These are phyloP conservation scores for Cygnus buccinator DNA, from an alignment of 2,113 vertebrate species.

Conservation along the genomic window DNA sequence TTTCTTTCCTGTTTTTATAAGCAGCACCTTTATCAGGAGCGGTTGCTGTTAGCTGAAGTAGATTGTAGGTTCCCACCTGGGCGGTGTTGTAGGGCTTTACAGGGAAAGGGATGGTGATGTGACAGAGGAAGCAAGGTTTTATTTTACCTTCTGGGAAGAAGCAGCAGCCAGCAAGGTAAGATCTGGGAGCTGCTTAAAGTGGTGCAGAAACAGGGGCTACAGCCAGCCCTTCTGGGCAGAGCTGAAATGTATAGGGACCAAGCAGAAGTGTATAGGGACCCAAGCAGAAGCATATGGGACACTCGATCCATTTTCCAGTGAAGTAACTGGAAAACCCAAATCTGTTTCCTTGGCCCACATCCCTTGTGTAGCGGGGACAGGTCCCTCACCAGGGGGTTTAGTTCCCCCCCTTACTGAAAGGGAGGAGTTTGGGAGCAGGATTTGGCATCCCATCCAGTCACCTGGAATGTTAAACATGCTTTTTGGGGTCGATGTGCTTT, in stretches of 20 bases:
- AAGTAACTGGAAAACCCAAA: neutral
- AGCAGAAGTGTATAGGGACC: neutral
- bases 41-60: neutral
- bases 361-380: accelerated
- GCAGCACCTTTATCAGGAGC: neutral
- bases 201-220: neutral
- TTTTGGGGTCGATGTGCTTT: neutral
- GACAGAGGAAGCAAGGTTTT: neutral
- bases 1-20: neutral
- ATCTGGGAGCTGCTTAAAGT: neutral
- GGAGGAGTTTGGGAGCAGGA: neutral
- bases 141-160: neutral
- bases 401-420: neutral
- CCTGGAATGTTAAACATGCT: neutral
- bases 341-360: accelerated
- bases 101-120: accelerated
- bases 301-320: neutral
- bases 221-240: neutral
- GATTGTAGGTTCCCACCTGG: neutral
- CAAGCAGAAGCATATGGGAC: neutral
- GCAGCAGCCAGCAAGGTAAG: accelerated
- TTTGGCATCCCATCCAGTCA: neutral
- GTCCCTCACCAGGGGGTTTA: neutral
- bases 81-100: accelerated
- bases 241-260: neutral